Percentiles rank a stretch among this genome's conserved stretches.
Evolutionary conservation across 1,140 invertebrate genomes (phyloP).

Genomic region (Habropoda laboriosa): DNA sequence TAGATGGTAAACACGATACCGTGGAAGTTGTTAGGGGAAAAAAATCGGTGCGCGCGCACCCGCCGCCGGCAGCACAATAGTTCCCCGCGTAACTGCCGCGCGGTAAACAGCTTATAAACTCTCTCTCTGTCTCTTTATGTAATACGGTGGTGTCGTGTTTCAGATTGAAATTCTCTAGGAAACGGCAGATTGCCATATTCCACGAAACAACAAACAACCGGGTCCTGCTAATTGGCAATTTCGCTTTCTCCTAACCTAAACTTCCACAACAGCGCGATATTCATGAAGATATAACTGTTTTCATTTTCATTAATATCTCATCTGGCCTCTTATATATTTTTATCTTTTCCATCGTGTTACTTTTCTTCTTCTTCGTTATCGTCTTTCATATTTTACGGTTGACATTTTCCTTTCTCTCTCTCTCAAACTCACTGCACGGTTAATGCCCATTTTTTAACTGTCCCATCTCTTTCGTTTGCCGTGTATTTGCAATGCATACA

Average conservation of each 20-base stretch:
- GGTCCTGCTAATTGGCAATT: conserved; percentile 36
- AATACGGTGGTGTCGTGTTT: not conserved
- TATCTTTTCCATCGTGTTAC: too few species aligned
- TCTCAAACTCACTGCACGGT: not conserved
- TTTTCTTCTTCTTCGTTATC: not conserved
- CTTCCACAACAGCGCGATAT: not conserved
- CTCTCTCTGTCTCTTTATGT: not conserved
- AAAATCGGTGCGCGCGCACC: not conserved
- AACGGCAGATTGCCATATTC: conserved; percentile 15
- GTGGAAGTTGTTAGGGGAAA: not conserved
- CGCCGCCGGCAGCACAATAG: not conserved
- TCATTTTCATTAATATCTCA: conserved; percentile 28
- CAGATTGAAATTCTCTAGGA: conserved; percentile 2
- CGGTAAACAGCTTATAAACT: not conserved
- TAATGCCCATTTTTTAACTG: conserved; percentile 28
- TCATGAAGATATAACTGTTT: conserved; percentile 5
- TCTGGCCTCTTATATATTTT: too few species aligned
- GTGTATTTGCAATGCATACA: conserved; percentile 19
- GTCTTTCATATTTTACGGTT: not conserved
- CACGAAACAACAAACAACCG: conserved; percentile 9
- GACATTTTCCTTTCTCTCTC: not conserved
- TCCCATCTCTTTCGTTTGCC: conserved; percentile 6
- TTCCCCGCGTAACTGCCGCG: not conserved
- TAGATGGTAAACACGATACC: not conserved
- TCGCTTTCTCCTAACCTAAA: not conserved